Evolutionary conservation across 1,140 invertebrate genomes (phyloP).

Genomic region (Gonioctena quinquepunctata): DNA sequence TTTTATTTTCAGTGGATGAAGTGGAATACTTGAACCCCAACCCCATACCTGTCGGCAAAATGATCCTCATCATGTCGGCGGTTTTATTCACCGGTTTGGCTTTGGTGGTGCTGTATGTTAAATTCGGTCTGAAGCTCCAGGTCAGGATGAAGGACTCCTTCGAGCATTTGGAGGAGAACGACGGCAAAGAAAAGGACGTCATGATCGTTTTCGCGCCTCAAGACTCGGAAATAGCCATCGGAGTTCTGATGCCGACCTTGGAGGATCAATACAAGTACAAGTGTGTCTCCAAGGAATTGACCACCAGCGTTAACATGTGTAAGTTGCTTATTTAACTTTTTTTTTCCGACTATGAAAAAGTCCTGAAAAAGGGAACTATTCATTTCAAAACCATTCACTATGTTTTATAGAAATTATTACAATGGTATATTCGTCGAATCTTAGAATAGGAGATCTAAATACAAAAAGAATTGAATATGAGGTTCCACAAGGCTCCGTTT

Average conservation of each 20-base stretch:
- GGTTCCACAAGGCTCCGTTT: no score
- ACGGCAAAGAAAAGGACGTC: constrained; percentile 51
- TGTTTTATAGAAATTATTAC: no score
- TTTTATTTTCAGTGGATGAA: constrained; percentile 38
- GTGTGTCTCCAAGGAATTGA: constrained; percentile 40
- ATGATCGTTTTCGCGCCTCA: constrained; percentile 46
- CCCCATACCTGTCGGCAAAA: constrained; percentile 45
- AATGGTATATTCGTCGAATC: no score
- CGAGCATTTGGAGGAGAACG: constrained; percentile 42
- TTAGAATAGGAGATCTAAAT: no score
- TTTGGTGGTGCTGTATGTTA: constrained; percentile 39
- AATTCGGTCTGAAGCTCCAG: constrained; percentile 44
- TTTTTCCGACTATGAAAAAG: no score
- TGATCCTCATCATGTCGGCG: constrained; percentile 30
- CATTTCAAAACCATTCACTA: no score
- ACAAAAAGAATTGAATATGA: no score
- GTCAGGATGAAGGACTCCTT: constrained; percentile 49
- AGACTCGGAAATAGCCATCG: constrained; percentile 47
- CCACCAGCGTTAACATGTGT: constrained; percentile 41
- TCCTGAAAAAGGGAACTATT: no score
- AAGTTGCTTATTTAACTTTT: no score
- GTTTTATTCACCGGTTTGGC: constrained; percentile 32
- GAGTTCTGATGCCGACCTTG: constrained; percentile 48
- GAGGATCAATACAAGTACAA: constrained; percentile 47
- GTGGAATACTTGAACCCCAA: constrained; percentile 45